Conservation (phyloP, 2,888 invertebrate species). For the Volucella inanis region DNA sequence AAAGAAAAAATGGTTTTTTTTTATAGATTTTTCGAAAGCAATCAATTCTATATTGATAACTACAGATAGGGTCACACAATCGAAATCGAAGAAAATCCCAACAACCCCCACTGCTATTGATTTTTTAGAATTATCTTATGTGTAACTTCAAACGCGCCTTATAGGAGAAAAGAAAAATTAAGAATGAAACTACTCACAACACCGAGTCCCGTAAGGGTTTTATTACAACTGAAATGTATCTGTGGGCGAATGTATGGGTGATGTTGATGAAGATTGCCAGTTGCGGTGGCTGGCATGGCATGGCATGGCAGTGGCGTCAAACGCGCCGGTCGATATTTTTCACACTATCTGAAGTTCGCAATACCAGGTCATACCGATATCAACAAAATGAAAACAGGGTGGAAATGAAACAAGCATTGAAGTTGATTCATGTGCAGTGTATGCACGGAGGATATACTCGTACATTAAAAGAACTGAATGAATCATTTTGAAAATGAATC, state of each 20-base stretch:
- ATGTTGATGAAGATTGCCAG: slow-evolving; percentile 23
- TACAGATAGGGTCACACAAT: slow-evolving; percentile 56
- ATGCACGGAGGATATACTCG: not conserved
- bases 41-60: slow-evolving; percentile 29
- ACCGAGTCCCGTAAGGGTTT: slow-evolving; percentile 60
- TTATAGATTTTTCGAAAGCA: slow-evolving; percentile 54
- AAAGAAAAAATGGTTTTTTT: slow-evolving; percentile 52
- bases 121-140: slow-evolving; percentile 21
- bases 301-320: slow-evolving; percentile 17
- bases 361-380: slow-evolving; percentile 30
- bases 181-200: slow-evolving; percentile 12
- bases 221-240: slow-evolving; percentile 71
- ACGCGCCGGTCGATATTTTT: slow-evolving; percentile 69
- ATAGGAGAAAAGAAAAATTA: too few species aligned
- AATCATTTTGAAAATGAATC: slow-evolving; percentile 1
- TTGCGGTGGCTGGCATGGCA: slow-evolving; percentile 10
- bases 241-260: slow-evolving; percentile 59
- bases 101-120: slow-evolving; percentile 31
- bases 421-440: not conserved
- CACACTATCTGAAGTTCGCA: slow-evolving; percentile 44
- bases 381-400: not conserved
- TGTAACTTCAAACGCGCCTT: slow-evolving; percentile 15
- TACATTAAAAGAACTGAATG: too few species aligned
- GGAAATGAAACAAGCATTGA: slow-evolving; percentile 18
- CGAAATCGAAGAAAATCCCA: slow-evolving; percentile 62